A percentile compares a stretch with the other conserved stretches of the same genome.
Evolutionary conservation across 2,888 invertebrate genomes (phyloP).

Genomic region (Bellardia bayeri): DNA sequence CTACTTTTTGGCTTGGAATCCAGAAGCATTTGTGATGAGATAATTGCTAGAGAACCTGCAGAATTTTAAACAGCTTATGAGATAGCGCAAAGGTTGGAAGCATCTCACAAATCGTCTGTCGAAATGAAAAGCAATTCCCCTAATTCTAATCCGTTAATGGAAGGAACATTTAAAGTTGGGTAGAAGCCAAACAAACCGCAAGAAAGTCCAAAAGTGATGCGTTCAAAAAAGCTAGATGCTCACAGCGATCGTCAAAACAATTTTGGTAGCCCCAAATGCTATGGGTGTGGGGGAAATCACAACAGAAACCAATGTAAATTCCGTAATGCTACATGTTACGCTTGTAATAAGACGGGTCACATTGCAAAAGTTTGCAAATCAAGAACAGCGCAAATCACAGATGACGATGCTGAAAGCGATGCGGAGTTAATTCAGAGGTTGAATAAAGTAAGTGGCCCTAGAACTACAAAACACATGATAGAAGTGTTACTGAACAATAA

Average conservation of each 20-base stretch:
- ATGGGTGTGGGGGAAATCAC: too few relatives aligned
- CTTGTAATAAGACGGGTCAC: constrained; percentile 35
- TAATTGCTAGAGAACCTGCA: too few relatives aligned
- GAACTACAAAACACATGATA: constrained; percentile 6
- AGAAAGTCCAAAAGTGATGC: too few relatives aligned
- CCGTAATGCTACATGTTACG: constrained; percentile 42
- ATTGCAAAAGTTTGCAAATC: constrained; percentile 30
- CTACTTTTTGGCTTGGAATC: too few relatives aligned
- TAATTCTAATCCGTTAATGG: background rate
- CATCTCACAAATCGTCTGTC: constrained; percentile 26
- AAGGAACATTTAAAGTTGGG: constrained; percentile 41
- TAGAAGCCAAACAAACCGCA: constrained; percentile 13
- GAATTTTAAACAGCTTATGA: background rate
- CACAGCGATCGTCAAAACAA: too few relatives aligned
- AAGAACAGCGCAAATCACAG: constrained; percentile 6
- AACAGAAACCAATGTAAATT: constrained; percentile 34
- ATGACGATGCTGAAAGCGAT: background rate
- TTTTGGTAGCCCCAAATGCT: background rate
- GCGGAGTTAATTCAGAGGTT: background rate
- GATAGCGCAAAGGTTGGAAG: constrained; percentile 33
- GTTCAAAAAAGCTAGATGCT: too few relatives aligned
- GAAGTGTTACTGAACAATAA: constrained; percentile 37
- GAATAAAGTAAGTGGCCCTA: constrained; percentile 5
- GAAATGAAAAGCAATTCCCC: background rate
- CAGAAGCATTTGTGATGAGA: too few relatives aligned